phyloP scores from a whole-genome alignment of 2,113 vertebrate genomes.

The Tachysurus vachellii region DNA sequence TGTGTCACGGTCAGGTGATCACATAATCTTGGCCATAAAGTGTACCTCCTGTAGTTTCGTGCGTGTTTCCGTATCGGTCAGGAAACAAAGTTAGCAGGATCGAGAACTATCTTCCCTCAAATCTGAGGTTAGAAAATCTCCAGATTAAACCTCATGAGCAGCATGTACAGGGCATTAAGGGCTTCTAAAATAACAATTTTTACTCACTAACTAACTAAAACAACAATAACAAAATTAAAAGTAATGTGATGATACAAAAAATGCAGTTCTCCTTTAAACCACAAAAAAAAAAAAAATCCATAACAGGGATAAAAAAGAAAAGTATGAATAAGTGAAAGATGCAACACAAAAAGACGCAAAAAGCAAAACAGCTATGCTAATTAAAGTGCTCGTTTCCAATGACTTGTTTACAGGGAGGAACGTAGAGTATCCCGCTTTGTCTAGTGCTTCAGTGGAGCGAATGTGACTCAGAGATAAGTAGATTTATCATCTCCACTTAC shows the following conservation, averaged over 20 bases:
- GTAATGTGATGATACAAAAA: neutral
- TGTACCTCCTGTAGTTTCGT: neutral
- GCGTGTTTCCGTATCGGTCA: neutral
- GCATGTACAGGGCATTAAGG: neutral
- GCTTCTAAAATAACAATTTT: neutral
- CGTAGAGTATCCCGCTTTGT: slow-evolving; percentile 36
- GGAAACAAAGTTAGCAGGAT: neutral
- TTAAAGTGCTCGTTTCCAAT: neutral
- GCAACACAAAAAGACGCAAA: neutral
- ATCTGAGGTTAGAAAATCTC: neutral
- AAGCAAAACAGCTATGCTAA: neutral
- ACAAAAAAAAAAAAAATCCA: neutral
- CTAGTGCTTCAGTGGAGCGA: slow-evolving; percentile 21
- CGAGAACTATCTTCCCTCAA: too few relatives aligned
- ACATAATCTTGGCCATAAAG: neutral
- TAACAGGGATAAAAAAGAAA: neutral
- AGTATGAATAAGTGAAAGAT: neutral
- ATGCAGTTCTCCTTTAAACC: neutral
- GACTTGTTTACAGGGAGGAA: slow-evolving; percentile 10
- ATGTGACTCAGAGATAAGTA: slow-evolving; percentile 55
- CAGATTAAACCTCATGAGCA: neutral
- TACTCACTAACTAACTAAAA: neutral
- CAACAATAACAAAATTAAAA: neutral
- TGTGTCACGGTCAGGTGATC: neutral
- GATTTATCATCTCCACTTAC: slow-evolving; percentile 51